These are phyloP conservation scores for Erpetoichthys calabaricus DNA, from an alignment of 2,797 vertebrate species.

Conservation along the genomic window DNA sequence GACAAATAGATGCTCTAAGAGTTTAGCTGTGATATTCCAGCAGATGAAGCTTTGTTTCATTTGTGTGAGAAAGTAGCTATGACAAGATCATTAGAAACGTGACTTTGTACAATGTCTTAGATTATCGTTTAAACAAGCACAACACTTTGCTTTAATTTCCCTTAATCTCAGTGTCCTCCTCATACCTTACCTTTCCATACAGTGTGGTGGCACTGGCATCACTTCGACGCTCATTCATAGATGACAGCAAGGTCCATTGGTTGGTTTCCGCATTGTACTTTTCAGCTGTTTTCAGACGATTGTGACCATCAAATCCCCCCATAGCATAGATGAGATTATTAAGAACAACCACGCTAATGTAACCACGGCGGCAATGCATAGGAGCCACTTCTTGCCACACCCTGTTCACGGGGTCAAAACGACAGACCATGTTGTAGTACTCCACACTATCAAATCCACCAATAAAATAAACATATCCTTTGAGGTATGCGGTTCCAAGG, in stretches of 20 bases:
- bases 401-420: slow-evolving; percentile 44
- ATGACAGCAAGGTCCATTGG: slow-evolving; percentile 58
- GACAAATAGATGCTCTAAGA: too few relatives aligned
- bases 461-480: slow-evolving; percentile 45
- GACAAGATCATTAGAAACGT: too few relatives aligned
- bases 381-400: slow-evolving; percentile 59
- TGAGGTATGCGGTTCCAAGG: slow-evolving; percentile 49
- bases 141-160: too few relatives aligned
- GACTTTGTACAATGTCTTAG: too few relatives aligned
- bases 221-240: slow-evolving; percentile 54
- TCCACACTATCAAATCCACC: slow-evolving; percentile 55
- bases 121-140: too few relatives aligned
- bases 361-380: slow-evolving; percentile 61
- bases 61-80: too few relatives aligned
- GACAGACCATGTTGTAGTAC: slow-evolving; percentile 51
- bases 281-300: slow-evolving; percentile 52
- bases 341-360: slow-evolving; percentile 54
- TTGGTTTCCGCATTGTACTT: slow-evolving; percentile 54
- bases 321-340: slow-evolving; percentile 60
- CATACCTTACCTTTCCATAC: slow-evolving; percentile 39
- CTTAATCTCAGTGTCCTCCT: too few relatives aligned
- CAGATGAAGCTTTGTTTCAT: too few relatives aligned
- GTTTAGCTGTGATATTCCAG: too few relatives aligned
- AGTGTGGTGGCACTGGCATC: slow-evolving; percentile 56
- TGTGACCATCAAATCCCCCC: slow-evolving; percentile 56